These are phyloP conservation scores for Austrofundulus limnaeus DNA, from an alignment of 2,113 vertebrate species.

Conservation along the genomic window DNA sequence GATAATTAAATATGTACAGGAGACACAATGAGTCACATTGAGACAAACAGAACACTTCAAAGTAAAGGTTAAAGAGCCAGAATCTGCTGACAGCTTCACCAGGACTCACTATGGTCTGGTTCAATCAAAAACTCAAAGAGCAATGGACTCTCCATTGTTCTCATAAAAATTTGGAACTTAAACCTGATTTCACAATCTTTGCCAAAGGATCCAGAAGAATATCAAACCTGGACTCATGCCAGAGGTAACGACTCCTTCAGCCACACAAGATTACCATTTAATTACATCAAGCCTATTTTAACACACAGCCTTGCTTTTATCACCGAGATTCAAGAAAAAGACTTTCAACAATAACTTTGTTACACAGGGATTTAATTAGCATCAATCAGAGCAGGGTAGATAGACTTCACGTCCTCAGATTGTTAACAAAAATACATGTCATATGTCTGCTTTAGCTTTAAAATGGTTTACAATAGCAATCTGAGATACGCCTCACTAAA, in stretches of 20 bases:
- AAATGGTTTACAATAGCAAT: conserved; percentile 24
- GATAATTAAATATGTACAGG: conserved; percentile 10
- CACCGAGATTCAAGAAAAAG: conserved; percentile 31
- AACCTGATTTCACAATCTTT: conserved; percentile 35
- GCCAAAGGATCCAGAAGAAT: conserved; percentile 48
- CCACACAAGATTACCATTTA: conserved; percentile 55
- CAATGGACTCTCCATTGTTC: conserved; percentile 38
- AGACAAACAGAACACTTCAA: conserved; percentile 36
- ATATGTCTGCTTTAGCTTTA: conserved; percentile 25
- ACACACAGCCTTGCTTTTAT: conserved; percentile 45
- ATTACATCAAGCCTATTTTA: conserved; percentile 60
- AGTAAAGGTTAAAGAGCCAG: conserved; percentile 38
- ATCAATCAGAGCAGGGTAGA: conserved; percentile 21
- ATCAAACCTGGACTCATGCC: conserved; percentile 6
- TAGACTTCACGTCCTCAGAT: conserved; percentile 14
- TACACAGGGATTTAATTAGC: conserved; percentile 39
- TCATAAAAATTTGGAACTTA: conserved; percentile 27
- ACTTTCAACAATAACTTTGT: conserved; percentile 8
- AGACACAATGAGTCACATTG: conserved; percentile 22
- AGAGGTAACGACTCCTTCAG: conserved; percentile 54
- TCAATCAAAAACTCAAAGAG: conserved; percentile 39
- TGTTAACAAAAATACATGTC: conserved; percentile 2
- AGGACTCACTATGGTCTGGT: conserved; percentile 25
- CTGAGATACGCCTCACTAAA: conserved; percentile 34
- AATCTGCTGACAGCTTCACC: conserved; percentile 13